Percentiles rank a stretch among this genome's conserved stretches.
These are phyloP conservation scores for Gobio occitaniae DNA, from an alignment of 2,797 vertebrate genomes.

Conservation along the genomic window DNA sequence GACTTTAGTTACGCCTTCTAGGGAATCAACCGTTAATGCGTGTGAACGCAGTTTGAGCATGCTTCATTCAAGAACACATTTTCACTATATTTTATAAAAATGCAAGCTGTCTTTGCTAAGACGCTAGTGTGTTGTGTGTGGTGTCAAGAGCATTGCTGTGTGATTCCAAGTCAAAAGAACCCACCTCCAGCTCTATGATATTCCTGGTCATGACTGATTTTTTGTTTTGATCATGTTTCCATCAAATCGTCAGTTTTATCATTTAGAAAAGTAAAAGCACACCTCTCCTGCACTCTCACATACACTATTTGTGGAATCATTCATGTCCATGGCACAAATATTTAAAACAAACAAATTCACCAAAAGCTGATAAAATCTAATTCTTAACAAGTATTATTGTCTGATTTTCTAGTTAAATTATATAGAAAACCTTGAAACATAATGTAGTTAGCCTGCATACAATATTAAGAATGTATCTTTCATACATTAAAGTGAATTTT, in stretches of 20 bases:
- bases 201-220: neutral
- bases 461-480: neutral
- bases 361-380: neutral
- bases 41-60: slow-evolving; percentile 22
- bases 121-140: neutral
- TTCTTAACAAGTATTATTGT: neutral
- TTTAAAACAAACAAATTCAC: neutral
- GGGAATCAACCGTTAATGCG: slow-evolving; percentile 17
- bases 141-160: neutral
- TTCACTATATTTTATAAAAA: neutral
- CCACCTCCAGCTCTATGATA: neutral
- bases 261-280: neutral
- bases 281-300: neutral
- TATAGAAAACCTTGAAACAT: neutral
- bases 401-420: neutral
- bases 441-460: neutral
- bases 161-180: neutral
- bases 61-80: neutral
- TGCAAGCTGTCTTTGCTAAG: neutral
- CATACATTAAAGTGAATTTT: neutral
- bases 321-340: neutral
- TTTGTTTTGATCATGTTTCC: neutral
- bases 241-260: neutral
- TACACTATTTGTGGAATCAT: neutral
- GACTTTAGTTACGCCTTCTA: slow-evolving; percentile 48